These are phyloP conservation scores for Porites australiensis DNA, from an alignment of 64 coral and sea anemone species.

Conservation along the genomic window DNA sequence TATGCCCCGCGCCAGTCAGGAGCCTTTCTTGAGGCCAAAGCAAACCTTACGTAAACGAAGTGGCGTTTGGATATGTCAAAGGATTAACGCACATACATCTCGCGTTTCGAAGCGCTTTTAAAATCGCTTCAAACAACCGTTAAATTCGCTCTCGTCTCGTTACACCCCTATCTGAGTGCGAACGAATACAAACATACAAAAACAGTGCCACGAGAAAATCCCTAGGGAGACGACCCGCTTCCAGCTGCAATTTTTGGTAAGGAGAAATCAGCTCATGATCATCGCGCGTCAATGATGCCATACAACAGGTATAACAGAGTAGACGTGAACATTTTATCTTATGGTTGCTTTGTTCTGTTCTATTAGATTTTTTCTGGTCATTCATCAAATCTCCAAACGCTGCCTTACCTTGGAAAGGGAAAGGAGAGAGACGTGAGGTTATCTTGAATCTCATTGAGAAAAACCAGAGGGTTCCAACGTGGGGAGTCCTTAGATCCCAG, in stretches of 20 bases:
- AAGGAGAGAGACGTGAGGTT: conserved; percentile 29
- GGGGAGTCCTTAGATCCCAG: conserved; percentile 43
- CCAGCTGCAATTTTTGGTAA: conserved; percentile 14
- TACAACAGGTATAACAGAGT: neutral
- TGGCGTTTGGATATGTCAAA: conserved; percentile 22
- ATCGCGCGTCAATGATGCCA: neutral
- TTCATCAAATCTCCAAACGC: neutral
- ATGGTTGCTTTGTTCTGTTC: conserved; percentile 24
- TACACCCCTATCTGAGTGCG: neutral
- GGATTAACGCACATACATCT: conserved; percentile 15
- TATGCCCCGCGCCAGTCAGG: conserved; percentile 48
- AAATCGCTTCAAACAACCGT: neutral
- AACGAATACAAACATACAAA: conserved; percentile 24
- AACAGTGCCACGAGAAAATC: conserved; percentile 40
- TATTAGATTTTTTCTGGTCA: neutral
- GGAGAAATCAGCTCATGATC: conserved; percentile 13
- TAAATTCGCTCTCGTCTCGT: neutral
- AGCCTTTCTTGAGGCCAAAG: neutral
- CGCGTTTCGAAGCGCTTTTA: neutral
- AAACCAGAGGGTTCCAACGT: conserved; percentile 37
- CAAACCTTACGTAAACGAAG: conserved; percentile 63
- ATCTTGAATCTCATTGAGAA: conserved; percentile 36
- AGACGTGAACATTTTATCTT: conserved; percentile 23
- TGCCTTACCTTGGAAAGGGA: neutral
- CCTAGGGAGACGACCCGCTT: conserved; percentile 62